phyloP scores from a whole-genome alignment of 1,140 invertebrate genomes.

The Augochlora pura region DNA sequence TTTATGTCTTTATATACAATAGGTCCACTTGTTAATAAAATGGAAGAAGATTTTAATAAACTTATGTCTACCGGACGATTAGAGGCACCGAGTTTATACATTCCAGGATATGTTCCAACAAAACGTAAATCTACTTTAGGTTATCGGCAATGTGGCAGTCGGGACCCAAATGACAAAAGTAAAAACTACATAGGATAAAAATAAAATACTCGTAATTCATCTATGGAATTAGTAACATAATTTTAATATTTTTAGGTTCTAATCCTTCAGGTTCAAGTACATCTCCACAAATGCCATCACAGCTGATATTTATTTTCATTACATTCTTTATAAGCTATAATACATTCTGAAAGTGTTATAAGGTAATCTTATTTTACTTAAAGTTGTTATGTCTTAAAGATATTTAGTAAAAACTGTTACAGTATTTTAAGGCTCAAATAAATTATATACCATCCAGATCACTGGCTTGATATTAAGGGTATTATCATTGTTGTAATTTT shows the following conservation, averaged over 20 bases:
- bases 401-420: neutral
- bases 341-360: too few species aligned
- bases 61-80: slow-evolving; percentile 87
- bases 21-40: slow-evolving; percentile 86
- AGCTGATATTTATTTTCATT: slow-evolving; percentile 4
- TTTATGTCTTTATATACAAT: slow-evolving; percentile 55
- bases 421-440: neutral
- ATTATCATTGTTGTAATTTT: too few species aligned
- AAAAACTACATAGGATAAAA: slow-evolving; percentile 11
- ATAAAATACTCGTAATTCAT: neutral
- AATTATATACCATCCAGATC: neutral
- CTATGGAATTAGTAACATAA: neutral
- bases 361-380: too few species aligned
- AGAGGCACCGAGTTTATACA: slow-evolving; percentile 87
- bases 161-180: slow-evolving; percentile 86
- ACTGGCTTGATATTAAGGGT: neutral
- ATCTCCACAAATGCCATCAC: neutral
- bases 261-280: neutral
- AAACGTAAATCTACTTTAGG: slow-evolving; percentile 87
- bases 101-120: slow-evolving; percentile 87
- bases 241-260: slow-evolving; percentile 31
- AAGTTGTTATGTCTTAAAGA: neutral
- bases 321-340: slow-evolving; percentile 4
- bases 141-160: slow-evolving; percentile 87
- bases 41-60: slow-evolving; percentile 89